Conservation (phyloP, 2,113 vertebrate genomes). For the Hypomesus transpacificus region DNA sequence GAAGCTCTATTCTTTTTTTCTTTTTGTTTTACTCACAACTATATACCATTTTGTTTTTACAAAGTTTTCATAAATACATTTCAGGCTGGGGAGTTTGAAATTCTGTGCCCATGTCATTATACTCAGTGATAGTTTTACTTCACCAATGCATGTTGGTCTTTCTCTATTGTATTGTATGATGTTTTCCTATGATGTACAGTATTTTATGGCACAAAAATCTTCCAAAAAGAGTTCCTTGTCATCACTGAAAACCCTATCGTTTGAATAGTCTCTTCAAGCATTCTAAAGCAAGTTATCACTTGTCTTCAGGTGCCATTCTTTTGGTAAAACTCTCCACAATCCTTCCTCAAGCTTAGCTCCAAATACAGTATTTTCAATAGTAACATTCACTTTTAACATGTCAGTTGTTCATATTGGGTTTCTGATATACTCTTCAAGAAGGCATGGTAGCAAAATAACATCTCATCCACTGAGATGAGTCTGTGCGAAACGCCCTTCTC, state of each 20-base stretch:
- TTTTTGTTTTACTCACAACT: constrained; percentile 59
- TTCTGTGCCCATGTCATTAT: constrained; percentile 50
- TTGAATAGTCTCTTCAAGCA: constrained; percentile 47
- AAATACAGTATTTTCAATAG: constrained; percentile 68
- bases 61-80: constrained; percentile 88
- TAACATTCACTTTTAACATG: constrained; percentile 77
- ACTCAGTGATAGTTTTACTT: constrained; percentile 37
- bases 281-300: constrained; percentile 42
- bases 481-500: constrained; percentile 45
- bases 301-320: constrained; percentile 46
- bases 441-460: constrained; percentile 75
- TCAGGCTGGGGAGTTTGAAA: constrained; percentile 79
- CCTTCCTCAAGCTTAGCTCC: constrained; percentile 58
- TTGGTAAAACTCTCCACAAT: constrained; percentile 53
- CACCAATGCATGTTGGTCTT: constrained; percentile 36
- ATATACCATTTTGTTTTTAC: constrained; percentile 52
- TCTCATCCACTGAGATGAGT: constrained; percentile 68
- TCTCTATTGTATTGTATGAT: constrained; percentile 57
- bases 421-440: constrained; percentile 62
- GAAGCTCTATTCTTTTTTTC: constrained; percentile 68
- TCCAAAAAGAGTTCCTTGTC: constrained; percentile 52
- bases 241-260: constrained; percentile 49
- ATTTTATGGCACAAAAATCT: constrained; percentile 73
- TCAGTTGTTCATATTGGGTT: constrained; percentile 66
- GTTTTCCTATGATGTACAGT: constrained; percentile 64